A percentile compares a stretch with the other conserved stretches of the same genome.
Evolutionary conservation across 2,113 vertebrate species (phyloP).

Genomic region (Centropus bengalensis): DNA sequence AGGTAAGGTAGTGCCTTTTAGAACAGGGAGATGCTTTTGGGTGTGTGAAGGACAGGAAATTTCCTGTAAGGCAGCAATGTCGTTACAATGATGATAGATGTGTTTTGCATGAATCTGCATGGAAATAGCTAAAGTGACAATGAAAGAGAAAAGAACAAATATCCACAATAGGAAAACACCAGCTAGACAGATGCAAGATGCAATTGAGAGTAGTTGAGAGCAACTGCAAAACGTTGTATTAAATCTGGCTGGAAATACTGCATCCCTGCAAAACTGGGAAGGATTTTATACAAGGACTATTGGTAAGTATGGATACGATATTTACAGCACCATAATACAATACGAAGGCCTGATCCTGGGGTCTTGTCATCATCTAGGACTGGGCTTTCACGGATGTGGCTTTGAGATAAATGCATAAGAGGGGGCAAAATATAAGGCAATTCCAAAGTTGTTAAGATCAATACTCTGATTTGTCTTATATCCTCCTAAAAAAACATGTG

Average conservation of each 20-base stretch:
- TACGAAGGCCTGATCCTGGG: neutral
- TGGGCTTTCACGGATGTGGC: neutral
- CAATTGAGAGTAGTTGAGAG: neutral
- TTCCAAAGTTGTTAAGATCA: slow-evolving; percentile 20
- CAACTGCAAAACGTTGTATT: neutral
- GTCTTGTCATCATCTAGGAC: neutral
- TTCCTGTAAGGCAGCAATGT: neutral
- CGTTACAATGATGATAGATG: neutral
- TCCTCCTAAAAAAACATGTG: neutral
- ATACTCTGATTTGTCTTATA: neutral
- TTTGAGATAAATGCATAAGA: neutral
- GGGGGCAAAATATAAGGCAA: neutral
- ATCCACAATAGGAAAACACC: neutral
- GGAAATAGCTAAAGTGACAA: neutral
- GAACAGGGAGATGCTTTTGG: neutral
- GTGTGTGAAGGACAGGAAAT: neutral
- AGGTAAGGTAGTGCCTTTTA: neutral
- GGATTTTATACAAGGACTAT: neutral
- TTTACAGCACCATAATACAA: neutral
- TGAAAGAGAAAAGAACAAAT: neutral
- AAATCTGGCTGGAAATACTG: neutral
- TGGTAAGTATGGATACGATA: neutral
- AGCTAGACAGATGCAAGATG: neutral
- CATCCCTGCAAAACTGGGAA: neutral
- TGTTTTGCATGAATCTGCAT: neutral